phyloP scores from a whole-genome alignment of 1,140 invertebrate species.

The Macrostomum lignano region DNA sequence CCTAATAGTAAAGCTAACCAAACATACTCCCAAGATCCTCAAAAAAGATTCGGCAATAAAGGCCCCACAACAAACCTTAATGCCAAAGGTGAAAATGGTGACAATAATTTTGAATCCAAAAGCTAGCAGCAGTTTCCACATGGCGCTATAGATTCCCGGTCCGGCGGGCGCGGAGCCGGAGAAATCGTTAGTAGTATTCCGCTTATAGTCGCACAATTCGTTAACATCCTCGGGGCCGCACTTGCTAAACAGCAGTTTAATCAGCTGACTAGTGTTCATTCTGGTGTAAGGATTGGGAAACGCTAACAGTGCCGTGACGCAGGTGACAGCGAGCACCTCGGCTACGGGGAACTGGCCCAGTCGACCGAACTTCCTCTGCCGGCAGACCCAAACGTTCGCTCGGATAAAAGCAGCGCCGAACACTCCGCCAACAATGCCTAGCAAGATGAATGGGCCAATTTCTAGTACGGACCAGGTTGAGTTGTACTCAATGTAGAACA shows the following conservation, averaged over 20 bases:
- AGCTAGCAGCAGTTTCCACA: conserved; percentile 62
- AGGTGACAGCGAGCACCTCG: conserved; percentile 60
- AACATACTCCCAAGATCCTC: too few relatives aligned
- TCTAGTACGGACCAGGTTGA: conserved; percentile 97
- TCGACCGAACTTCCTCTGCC: conserved; percentile 64
- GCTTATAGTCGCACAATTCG: too few relatives aligned
- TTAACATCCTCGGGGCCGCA: conserved; percentile 69
- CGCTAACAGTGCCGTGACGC: conserved; percentile 64
- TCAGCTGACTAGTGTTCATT: conserved; percentile 83
- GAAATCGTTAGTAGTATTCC: too few relatives aligned
- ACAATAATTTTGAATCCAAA: conserved; percentile 67
- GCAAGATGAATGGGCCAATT: conserved; percentile 68
- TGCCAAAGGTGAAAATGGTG: conserved; percentile 91
- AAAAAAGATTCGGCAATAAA: too few relatives aligned
- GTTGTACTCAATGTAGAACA: conserved; percentile 93
- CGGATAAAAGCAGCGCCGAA: conserved; percentile 87
- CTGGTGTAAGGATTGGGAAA: conserved; percentile 87
- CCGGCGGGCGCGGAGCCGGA: conserved; percentile 53
- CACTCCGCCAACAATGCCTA: conserved; percentile 81
- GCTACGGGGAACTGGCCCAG: conserved; percentile 86
- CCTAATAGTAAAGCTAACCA: too few relatives aligned
- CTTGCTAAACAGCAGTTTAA: conserved; percentile 73
- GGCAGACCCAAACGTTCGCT: conserved; percentile 76
- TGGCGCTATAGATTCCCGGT: conserved; percentile 51
- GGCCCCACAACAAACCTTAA: too few relatives aligned